Percentiles rank a stretch among this genome's conserved stretches.
Evolutionary conservation across 1,140 invertebrate genomes (phyloP).

Genomic region (Asbolus verrucosus): DNA sequence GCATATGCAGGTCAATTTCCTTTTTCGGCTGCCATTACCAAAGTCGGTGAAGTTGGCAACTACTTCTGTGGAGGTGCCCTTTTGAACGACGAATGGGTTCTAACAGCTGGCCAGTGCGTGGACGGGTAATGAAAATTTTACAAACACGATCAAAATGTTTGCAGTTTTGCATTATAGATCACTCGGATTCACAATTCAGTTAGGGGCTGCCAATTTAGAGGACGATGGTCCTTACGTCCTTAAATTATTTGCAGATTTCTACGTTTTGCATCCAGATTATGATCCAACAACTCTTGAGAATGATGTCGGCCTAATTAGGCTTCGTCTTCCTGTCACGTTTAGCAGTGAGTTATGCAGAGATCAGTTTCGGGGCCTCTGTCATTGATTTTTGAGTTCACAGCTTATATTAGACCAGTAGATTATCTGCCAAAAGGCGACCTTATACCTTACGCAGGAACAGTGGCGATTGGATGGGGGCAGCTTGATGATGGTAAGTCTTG

Average conservation of each 20-base stretch:
- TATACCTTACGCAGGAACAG: too few species aligned
- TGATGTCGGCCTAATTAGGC: not conserved
- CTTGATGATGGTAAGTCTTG: conserved; percentile 7
- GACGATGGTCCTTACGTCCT: not conserved
- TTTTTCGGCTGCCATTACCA: not conserved
- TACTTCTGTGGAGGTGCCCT: conserved; percentile 4
- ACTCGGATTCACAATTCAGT: not conserved
- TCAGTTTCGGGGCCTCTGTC: too few species aligned
- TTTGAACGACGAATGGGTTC: not conserved
- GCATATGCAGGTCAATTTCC: conserved; percentile 6
- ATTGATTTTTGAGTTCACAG: conserved; percentile 3
- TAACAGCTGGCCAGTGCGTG: not conserved
- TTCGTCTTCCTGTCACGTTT: not conserved
- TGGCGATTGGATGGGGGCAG: conserved; percentile 9
- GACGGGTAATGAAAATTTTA: not conserved
- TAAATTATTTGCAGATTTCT: not conserved
- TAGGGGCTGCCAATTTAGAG: not conserved
- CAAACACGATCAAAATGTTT: not conserved
- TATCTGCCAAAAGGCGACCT: too few species aligned
- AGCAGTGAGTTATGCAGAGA: not conserved
- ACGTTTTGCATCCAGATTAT: not conserved
- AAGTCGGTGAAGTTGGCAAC: not conserved
- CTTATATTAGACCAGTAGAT: too few species aligned
- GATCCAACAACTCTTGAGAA: not conserved
- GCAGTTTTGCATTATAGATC: not conserved